These are phyloP conservation scores for Lingula anatina DNA, from an alignment of 2,888 invertebrate genomes.

Conservation along the genomic window DNA sequence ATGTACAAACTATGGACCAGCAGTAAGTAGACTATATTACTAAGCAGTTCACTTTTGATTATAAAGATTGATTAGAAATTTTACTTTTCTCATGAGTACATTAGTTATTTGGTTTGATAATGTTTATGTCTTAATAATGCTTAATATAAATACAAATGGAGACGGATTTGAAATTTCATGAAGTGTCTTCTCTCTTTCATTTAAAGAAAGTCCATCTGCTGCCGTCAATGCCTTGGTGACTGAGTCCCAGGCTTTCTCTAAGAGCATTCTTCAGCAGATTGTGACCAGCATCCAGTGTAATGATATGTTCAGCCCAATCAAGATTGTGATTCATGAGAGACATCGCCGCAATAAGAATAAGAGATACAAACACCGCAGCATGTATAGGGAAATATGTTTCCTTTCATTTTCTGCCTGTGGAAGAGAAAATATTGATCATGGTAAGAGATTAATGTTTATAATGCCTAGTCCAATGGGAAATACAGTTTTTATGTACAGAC, in stretches of 20 bases:
- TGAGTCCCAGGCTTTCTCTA: constrained; percentile 61
- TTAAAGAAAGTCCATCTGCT: constrained; percentile 52
- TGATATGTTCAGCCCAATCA: constrained; percentile 74
- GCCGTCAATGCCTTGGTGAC: constrained; percentile 69
- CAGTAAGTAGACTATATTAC: constrained; percentile 38
- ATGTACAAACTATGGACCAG: constrained; percentile 71
- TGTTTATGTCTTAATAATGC: no score
- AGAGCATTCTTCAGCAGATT: constrained; percentile 76
- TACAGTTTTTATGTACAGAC: no score
- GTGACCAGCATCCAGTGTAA: constrained; percentile 74
- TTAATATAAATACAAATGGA: no score
- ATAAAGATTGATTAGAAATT: no score
- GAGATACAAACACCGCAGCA: constrained; percentile 56
- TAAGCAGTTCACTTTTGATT: no score
- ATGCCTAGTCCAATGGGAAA: no score
- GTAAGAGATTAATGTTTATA: constrained; percentile 60
- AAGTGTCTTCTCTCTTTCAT: constrained; percentile 3
- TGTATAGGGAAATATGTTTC: constrained; percentile 87
- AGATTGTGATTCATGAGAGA: constrained; percentile 68
- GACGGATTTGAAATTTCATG: no score
- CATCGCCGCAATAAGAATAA: constrained; percentile 46
- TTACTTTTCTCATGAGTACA: no score
- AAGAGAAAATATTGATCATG: constrained; percentile 76
- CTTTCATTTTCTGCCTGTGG: constrained; percentile 83
- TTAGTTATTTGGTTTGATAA: no score